Percentiles rank a stretch among this genome's conserved stretches.
Evolutionary conservation across 2,113 vertebrate genomes (phyloP).

Genomic region (Pardalotus punctatus): DNA sequence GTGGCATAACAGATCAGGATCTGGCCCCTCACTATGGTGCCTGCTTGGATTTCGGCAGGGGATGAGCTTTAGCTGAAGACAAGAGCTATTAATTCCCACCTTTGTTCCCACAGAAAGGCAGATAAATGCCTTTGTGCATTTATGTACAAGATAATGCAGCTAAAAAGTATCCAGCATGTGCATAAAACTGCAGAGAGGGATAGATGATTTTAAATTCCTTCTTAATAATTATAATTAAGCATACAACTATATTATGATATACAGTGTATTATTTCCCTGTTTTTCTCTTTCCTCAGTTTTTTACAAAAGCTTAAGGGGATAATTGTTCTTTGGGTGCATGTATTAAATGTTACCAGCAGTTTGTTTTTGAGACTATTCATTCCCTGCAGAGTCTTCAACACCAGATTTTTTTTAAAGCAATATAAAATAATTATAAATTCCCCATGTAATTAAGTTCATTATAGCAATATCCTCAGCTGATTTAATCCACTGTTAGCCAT

Average conservation of each 20-base stretch:
- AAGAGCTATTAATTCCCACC: constrained; percentile 14
- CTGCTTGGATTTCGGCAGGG: not conserved
- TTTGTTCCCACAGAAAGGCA: not conserved
- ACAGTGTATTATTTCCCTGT: not conserved
- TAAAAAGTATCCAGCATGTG: not conserved
- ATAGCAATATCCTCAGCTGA: not conserved
- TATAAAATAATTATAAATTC: constrained; percentile 52
- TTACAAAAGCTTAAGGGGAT: constrained; percentile 9
- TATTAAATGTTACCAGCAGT: constrained; percentile 3
- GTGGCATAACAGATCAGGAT: not conserved
- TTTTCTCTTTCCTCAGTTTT: constrained; percentile 12
- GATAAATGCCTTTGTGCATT: not conserved
- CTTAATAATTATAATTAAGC: constrained; percentile 36
- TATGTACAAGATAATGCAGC: not conserved
- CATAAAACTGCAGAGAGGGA: not conserved
- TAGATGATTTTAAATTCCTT: constrained; percentile 2
- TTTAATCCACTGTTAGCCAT: not conserved
- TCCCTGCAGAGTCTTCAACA: constrained; percentile 32
- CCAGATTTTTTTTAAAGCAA: not conserved
- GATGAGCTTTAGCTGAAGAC: constrained; percentile 4
- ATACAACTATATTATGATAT: not conserved
- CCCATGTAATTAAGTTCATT: not conserved
- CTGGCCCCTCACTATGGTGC: not conserved
- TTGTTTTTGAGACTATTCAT: constrained; percentile 8
- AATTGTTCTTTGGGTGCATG: constrained; percentile 13